phyloP scores from a whole-genome alignment of 2,888 invertebrate genomes.

The Labia minor region DNA sequence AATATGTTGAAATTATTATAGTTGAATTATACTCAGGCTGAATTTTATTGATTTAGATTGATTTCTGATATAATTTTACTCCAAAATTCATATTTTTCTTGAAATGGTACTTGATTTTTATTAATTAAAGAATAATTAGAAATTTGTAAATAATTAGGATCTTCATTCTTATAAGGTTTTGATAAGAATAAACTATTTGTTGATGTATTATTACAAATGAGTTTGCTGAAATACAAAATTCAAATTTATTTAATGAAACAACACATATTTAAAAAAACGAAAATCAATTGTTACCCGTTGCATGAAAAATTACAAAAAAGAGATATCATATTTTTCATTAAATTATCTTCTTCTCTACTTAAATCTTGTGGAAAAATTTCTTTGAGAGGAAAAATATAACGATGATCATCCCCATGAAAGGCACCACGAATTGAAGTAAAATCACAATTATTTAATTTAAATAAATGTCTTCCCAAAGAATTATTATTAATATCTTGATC shows the following conservation, averaged over 20 bases:
- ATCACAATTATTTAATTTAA: neutral
- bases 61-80: too few species aligned
- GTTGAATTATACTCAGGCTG: too few species aligned
- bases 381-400: neutral
- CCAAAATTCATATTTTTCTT: neutral
- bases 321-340: neutral
- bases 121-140: neutral
- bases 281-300: neutral
- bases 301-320: neutral
- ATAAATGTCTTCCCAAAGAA: neutral
- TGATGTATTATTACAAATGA: neutral
- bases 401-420: neutral
- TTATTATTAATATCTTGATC: neutral
- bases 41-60: too few species aligned
- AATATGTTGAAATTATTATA: too few species aligned
- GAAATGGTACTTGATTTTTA: neutral
- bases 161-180: neutral
- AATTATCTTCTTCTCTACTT: neutral
- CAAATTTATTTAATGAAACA: neutral
- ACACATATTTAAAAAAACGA: neutral
- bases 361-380: neutral
- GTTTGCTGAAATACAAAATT: neutral
- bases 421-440: neutral
- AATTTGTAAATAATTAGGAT: neutral
- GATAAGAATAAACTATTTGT: neutral